Percentiles rank a stretch among this genome's conserved stretches.
These are phyloP conservation scores for Natrix natrix DNA, from an alignment of 2,797 vertebrate species.

Conservation along the genomic window DNA sequence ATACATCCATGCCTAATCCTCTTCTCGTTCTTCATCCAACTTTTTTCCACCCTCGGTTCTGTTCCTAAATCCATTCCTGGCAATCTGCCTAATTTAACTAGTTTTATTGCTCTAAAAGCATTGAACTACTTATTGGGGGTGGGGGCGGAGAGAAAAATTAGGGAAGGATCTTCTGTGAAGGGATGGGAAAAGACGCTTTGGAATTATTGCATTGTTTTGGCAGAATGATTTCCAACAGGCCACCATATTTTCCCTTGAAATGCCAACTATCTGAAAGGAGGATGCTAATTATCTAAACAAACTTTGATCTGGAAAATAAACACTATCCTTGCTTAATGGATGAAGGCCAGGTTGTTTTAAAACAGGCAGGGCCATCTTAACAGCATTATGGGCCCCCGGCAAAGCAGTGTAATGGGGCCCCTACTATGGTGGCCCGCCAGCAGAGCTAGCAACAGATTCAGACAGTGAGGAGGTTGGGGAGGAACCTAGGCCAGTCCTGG, in stretches of 20 bases:
- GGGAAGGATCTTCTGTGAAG: conserved; percentile 41
- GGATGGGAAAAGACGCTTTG: fast-evolving
- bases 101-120: conserved; percentile 46
- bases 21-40: neutral
- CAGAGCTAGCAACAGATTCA: too few relatives aligned
- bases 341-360: neutral
- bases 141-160: neutral
- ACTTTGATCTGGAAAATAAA: neutral
- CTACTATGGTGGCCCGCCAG: too few relatives aligned
- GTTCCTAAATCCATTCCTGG: conserved; percentile 34
- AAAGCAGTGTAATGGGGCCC: too few relatives aligned
- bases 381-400: too few relatives aligned
- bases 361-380: too few relatives aligned
- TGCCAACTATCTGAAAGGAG: neutral
- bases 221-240: neutral
- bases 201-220: neutral
- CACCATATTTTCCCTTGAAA: neutral
- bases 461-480: too few relatives aligned
- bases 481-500: too few relatives aligned
- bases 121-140: neutral
- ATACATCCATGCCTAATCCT: neutral
- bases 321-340: neutral
- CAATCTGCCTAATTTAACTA: conserved; percentile 45
- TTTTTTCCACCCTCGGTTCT: neutral
- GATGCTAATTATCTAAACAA: neutral